Base-by-base conservation (phyloP, 2,797 vertebrate genomes). In the Protosalanx chinensis region DNA sequence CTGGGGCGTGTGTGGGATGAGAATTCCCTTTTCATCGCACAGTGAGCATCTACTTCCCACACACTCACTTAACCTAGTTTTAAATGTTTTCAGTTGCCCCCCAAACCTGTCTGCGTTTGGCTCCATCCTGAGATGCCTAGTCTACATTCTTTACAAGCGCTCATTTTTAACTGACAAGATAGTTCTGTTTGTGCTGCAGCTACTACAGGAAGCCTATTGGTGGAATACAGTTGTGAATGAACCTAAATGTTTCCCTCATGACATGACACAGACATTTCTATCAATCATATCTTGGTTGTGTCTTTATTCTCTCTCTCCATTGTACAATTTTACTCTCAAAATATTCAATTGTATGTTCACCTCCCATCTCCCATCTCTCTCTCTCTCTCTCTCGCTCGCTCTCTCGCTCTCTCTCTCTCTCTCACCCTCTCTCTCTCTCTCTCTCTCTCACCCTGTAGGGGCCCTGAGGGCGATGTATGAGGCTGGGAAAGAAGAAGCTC, bases 401-500 rank as follows among this genome's bases (percentile, higher is more conserved):
- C 23, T 27, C 32, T 58, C 23, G n/a, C n/a, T 27, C 23, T 27
- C 23, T 27, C 23, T 27, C 23, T 27, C 23, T 27, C 23, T 27
- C 23, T 27, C 23, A 1, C 23, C 1, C 23, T 27, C 23, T 27
- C 23, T 27, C 23, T 27, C 23, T 27, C 23, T 27, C 23, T 27
- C 32, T 58, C 23, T 62, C 29, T 41, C n/a, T 56, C 23, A 15
- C 23, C 56, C 75, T 63, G 60, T 75, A 84, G 83, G 58, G 79
- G 67, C 64, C 56, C 72, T 63, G 81, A 86, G 72, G 81, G 88
- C 70, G 53, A 89, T 88, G 89, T 83, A 84, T 76, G 85, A 87
- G 78, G 67, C 69, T 79, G 75, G 70, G 77, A 77, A 68, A 46
- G 10, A 41, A 61, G 72, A 72, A 72, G 76, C 74, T 70, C 64